Conservation (phyloP, 2,113 vertebrate genomes). For the Lagopus muta region DNA sequence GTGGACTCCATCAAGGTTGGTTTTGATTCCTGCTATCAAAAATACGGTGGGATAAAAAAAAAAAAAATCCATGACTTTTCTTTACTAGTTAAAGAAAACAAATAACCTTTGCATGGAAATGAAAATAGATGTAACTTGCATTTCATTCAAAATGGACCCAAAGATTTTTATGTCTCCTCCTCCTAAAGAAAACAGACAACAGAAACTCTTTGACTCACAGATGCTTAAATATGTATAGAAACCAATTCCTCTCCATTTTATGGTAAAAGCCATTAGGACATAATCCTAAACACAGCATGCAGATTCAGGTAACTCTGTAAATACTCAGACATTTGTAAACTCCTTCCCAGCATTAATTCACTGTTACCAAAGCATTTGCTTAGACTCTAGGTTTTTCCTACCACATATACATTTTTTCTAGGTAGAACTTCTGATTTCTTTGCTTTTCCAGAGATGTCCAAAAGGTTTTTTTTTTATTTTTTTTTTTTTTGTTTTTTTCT, state of each 20-base stretch:
- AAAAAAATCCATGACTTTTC: background rate
- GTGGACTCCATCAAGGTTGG: background rate
- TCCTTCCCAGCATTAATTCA: background rate
- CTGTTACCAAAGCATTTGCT: background rate
- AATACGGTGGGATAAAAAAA: rapidly evolving
- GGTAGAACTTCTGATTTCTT: background rate
- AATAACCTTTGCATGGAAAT: background rate
- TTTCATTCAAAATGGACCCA: background rate
- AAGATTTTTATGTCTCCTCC: background rate
- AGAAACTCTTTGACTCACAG: background rate
- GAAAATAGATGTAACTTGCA: background rate
- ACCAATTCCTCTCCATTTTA: background rate
- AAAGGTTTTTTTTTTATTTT: background rate
- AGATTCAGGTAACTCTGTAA: background rate
- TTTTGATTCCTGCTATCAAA: background rate
- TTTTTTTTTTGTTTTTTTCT: no score
- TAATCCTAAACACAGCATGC: background rate
- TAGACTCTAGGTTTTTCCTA: background rate
- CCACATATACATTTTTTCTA: background rate
- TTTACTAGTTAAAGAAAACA: background rate
- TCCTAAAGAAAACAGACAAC: background rate
- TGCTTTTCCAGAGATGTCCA: background rate
- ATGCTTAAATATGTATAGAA: background rate
- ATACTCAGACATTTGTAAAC: background rate
- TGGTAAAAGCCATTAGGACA: background rate